Evolutionary conservation across 2,797 vertebrate genomes (phyloP), one percentile per base, ranked within the genome.

Genomic region (Hoplostethus mediterraneus): DNA sequence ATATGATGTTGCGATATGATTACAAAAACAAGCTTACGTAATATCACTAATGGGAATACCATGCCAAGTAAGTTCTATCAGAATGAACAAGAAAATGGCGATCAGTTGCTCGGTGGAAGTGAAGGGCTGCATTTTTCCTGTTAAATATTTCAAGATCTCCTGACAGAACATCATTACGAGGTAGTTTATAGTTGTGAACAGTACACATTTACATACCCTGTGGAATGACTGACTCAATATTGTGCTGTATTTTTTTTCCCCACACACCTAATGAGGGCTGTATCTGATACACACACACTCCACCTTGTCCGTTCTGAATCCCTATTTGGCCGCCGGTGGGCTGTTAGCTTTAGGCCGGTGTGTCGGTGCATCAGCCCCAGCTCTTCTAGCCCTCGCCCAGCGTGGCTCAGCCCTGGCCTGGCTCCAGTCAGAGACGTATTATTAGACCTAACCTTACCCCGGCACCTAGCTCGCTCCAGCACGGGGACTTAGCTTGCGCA

Each of bases 361-460:
- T 85, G 73, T 81, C 78, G 79, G 33, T 54, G 38, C 38, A 28
- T 42, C 36, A 65, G 38, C 38, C 7, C 47, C 62, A 51, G 65
- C 74, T 71, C 40, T 67, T 25, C 75, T 55, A 21, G 21, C 73
- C 59, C 73, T 68, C 79, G 81, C 77, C 60, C 59, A 63, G 73
- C 72, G 45, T 62, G 49, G 68, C 49, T 71, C 30, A 60, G 66
- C 9, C 5, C 63, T 75, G 73, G 73, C 67, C 10, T 12, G 10
- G 47, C 52, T 82, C 63, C 74, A 81, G 62, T 75, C 71, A 76
- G 40, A 81, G 56, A 71, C 42, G 48, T 76, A 84, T 86, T 83
- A 84, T 88, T 85, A 88, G 81, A 76, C 58, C 53, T 44, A 58
- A 63, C 63, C 63, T 81, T 63, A 79, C 38, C 65, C 63, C 76